phyloP scores from a whole-genome alignment of 2,113 vertebrate genomes.

The Hystrix brachyura region DNA sequence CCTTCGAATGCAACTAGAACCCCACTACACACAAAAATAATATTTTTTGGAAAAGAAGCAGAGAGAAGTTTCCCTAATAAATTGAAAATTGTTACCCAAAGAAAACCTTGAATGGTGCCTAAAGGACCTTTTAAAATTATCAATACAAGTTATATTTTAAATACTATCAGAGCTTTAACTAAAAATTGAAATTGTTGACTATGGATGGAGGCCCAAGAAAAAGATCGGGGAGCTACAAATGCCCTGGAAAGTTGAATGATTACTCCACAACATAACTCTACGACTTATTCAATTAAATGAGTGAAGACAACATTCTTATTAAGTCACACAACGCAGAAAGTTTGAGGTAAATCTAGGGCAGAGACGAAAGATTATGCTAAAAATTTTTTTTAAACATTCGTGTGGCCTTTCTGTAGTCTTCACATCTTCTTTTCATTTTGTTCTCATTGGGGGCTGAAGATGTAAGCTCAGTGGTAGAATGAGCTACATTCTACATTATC shows the following conservation, averaged over 20 bases:
- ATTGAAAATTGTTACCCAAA: not conserved
- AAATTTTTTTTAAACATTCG: not conserved
- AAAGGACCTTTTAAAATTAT: not conserved
- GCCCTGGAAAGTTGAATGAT: not conserved
- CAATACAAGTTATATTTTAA: constrained; percentile 1
- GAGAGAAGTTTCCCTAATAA: not conserved
- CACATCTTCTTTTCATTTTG: not conserved
- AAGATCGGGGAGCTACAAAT: not conserved
- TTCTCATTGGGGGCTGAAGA: not conserved
- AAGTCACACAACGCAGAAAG: not conserved
- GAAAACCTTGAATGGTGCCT: not conserved
- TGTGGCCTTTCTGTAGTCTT: not conserved
- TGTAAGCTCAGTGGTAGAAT: not conserved
- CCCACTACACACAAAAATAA: not conserved
- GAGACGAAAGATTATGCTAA: not conserved
- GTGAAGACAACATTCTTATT: not conserved
- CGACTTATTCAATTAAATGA: not conserved
- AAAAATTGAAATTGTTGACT: not conserved
- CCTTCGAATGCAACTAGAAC: not conserved
- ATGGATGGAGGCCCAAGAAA: not conserved
- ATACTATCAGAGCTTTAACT: not conserved
- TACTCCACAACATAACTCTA: not conserved
- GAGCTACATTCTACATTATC: not conserved
- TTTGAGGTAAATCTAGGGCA: not conserved
- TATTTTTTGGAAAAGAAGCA: not conserved